phyloP scores from a whole-genome alignment of 1,140 invertebrate species.

The Aphaenogaster floridana region DNA sequence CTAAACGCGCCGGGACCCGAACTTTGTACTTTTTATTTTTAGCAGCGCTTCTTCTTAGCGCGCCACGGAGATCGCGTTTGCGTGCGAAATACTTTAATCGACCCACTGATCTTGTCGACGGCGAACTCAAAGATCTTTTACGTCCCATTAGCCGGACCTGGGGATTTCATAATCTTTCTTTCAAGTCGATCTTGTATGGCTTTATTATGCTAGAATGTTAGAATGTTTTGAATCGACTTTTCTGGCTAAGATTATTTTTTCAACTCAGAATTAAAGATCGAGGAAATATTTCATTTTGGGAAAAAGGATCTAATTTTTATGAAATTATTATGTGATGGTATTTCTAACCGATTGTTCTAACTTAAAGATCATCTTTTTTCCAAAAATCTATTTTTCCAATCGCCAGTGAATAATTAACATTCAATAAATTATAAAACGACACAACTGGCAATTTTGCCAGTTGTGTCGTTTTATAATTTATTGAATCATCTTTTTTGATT shows the following conservation, averaged over 20 bases:
- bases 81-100: conserved; percentile 46
- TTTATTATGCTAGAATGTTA: not conserved
- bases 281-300: too few species aligned
- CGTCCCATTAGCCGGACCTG: not conserved
- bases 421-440: too few species aligned
- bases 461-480: too few species aligned
- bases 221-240: not conserved
- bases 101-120: conserved; percentile 30
- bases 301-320: too few species aligned
- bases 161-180: not conserved
- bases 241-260: not conserved
- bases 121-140: conserved; percentile 1
- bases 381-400: too few species aligned
- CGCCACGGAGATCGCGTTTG: conserved; percentile 17
- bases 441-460: too few species aligned
- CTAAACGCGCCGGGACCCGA: conserved; percentile 29
- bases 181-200: not conserved
- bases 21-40: conserved; percentile 62
- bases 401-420: too few species aligned
- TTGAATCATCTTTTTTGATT: not conserved
- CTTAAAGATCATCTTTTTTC: too few species aligned
- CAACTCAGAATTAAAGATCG: too few species aligned
- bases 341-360: too few species aligned
- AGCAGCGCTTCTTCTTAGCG: conserved; percentile 22
- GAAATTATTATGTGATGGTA: too few species aligned